Evolutionary conservation across 1,140 invertebrate species (phyloP).

Genomic region (Polypedilum pembai): DNA sequence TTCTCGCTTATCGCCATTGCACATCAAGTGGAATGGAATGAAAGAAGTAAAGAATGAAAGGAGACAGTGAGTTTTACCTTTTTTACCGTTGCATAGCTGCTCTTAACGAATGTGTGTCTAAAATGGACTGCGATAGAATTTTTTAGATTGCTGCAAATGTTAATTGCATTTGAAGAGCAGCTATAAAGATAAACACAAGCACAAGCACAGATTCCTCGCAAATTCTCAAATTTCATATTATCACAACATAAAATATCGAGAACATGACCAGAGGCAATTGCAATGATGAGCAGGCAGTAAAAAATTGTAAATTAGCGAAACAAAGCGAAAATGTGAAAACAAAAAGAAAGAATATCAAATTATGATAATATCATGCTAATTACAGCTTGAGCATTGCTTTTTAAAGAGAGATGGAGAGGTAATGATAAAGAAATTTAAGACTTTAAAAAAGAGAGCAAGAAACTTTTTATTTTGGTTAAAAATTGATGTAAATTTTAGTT

Average conservation of each 20-base stretch:
- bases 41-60: neutral
- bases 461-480: too few relatives aligned
- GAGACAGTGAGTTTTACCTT: neutral
- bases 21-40: slow-evolving; percentile 20
- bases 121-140: too few relatives aligned
- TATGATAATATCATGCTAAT: slow-evolving; percentile 8
- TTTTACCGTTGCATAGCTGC: slow-evolving; percentile 1
- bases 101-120: neutral
- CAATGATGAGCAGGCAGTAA: neutral
- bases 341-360: neutral
- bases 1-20: neutral
- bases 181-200: too few relatives aligned
- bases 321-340: neutral
- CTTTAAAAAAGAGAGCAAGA: too few relatives aligned
- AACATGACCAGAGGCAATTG: too few relatives aligned
- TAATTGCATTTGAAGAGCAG: too few relatives aligned
- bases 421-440: too few relatives aligned
- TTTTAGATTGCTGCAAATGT: too few relatives aligned
- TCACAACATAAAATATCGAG: too few relatives aligned
- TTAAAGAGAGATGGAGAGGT: neutral
- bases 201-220: too few relatives aligned
- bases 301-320: neutral
- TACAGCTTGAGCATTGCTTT: neutral
- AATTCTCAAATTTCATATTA: too few relatives aligned
- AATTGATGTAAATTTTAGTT: too few relatives aligned